Base-by-base conservation (phyloP, 2,113 vertebrate species). In the Acrocephalus arundinaceus region DNA sequence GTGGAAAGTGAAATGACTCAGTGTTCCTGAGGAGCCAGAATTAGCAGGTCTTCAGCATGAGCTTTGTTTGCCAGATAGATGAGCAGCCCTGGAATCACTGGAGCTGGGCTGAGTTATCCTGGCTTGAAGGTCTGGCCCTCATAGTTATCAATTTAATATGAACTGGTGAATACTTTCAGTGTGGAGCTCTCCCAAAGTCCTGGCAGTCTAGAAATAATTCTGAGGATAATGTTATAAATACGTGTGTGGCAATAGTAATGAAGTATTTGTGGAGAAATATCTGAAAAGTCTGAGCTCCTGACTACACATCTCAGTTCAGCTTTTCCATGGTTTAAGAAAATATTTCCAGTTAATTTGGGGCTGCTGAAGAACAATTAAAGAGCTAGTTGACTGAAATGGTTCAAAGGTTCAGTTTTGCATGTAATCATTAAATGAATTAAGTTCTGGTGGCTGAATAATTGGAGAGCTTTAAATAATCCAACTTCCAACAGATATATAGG, bases 341-440 rank as follows among this genome's bases (percentile, higher is more conserved):
- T 78, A 68, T 71, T 86, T 95, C 95, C 45, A 43, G 76, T 94
- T 97, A 90, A 68, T 92, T 61, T 2, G 12, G 68, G 13, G 17
- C 59, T 94, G n/a, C 55, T 93, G 39, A 83, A 83, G 51, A 96
- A 87, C 67, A 95, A 31, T 96, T 96, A 86, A 39, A 55, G 92
- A 93, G 21, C 37, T 63, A 95, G 72, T 90, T 95, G 95, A 93
- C 87, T 93, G 80, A 87, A 94, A 94, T 87, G 51, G 65, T 72
- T 90, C 93, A 89, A 21, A 91, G 51, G 43, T 89, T 84, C 81
- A 31, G 25, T 62, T 93, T 84, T 74, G 66, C 20, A 24, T 89
- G 75, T 80, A 48, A 85, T 87, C 75, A 65, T 93, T 79, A 85
- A 86, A 92, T 85, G 39, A 77, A 94, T 94, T 85, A 30, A 58